Percentiles rank a stretch among this genome's conserved stretches.
Conservation (phyloP, 2,888 invertebrate species). For the Lithophane ornitopus region DNA sequence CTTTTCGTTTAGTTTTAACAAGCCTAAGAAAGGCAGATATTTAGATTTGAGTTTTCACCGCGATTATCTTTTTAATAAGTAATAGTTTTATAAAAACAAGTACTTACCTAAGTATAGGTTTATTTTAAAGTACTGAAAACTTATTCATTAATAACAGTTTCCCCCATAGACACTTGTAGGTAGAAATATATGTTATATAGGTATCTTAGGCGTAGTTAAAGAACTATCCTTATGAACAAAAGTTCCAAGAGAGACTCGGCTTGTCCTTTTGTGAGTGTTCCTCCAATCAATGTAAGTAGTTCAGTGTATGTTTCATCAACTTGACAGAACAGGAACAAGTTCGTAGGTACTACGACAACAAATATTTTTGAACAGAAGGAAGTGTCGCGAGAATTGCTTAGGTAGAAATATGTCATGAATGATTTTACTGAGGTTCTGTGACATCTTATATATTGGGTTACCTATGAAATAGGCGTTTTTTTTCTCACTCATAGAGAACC, state of each 20-base stretch:
- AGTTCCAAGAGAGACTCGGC: conserved; percentile 33
- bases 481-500: too few relatives aligned
- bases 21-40: not conserved
- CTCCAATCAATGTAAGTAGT: conserved; percentile 47
- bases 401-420: not conserved
- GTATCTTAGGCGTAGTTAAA: conserved; percentile 19
- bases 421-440: not conserved
- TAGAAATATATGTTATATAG: not conserved
- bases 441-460: too few relatives aligned
- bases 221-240: conserved; percentile 33
- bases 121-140: not conserved
- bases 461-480: too few relatives aligned
- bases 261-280: conserved; percentile 43
- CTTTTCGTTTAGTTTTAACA: conserved; percentile 57
- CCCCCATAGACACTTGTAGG: not conserved
- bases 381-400: not conserved
- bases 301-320: conserved; percentile 36
- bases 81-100: conserved; percentile 2
- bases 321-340: conserved; percentile 23
- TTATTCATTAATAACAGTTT: not conserved
- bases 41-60: conserved; percentile 6
- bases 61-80: not conserved
- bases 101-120: not conserved
- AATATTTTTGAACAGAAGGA: not conserved
- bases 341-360: conserved; percentile 12